Evolutionary conservation across 2,797 vertebrate genomes (phyloP), one percentile per base, ranked within the genome.

Genomic region (Thalassophryne amazonica): DNA sequence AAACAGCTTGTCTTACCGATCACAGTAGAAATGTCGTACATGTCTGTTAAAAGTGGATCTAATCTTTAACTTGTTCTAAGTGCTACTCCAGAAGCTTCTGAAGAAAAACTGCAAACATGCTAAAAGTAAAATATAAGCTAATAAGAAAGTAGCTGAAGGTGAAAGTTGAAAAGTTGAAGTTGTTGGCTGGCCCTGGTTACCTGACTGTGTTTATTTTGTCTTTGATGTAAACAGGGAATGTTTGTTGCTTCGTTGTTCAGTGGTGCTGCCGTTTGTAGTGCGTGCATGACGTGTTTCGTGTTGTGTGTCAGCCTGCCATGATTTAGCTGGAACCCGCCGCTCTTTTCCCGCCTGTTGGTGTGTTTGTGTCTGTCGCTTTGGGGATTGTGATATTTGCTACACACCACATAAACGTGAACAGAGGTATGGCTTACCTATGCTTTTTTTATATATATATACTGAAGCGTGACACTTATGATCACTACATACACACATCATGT

Each of bases 221-320:
- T 39, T 39, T 64, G 12, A 14, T 14, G 13, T 16, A 21, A 12
- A 43, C 48, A 36, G 64, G 58, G 59, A 73, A 38, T 42, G 62
- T 77, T 63, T 62, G 80, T 75, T 53, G 69, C 69, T 76, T 71
- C 12, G 60, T 75, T 51, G 78, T 79, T 64, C 35, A 12, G 63
- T 78, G 65, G 43, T 66, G 75, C 69, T 82, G 76, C 74, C 77
- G 74, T 78, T 63, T n/a, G 23, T 52, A 55, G 51, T 80, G 78
- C 59, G 55, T 70, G 64, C 56, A 69, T 74, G 73, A 62, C 30
- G 51, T 69, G 73, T 82, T 73, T 43, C 41, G 69, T 81, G 69
- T 67, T 46, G 55, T 64, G 55, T 64, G 45, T 50, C 42, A 29
- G 67, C 66, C 69, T 51, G 53, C 61, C 60, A 31, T 54, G 54